Evolutionary conservation across 2,113 vertebrate species (phyloP).

Genomic region (Cynoglossus semilaevis): DNA sequence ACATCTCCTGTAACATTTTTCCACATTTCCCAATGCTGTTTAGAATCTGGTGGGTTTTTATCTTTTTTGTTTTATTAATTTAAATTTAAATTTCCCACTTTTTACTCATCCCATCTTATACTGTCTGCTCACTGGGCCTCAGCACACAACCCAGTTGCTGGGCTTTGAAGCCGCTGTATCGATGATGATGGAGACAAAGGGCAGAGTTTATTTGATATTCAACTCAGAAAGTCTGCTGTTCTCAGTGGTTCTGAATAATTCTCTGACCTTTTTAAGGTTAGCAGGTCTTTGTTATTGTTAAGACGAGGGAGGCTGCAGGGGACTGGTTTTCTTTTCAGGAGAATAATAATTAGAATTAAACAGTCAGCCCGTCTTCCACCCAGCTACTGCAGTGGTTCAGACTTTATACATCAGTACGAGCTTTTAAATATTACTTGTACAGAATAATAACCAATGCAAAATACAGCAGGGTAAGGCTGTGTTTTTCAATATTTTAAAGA

Average conservation of each 20-base stretch:
- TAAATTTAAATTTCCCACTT: slow-evolving; percentile 43
- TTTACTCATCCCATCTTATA: slow-evolving; percentile 51
- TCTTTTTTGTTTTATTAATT: slow-evolving; percentile 11
- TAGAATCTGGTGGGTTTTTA: slow-evolving; percentile 36
- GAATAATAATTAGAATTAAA: slow-evolving; percentile 26
- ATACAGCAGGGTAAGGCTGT: too few species aligned
- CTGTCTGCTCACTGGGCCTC: slow-evolving; percentile 31
- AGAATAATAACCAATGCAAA: too few species aligned
- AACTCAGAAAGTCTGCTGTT: slow-evolving; percentile 8
- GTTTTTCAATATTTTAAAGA: too few species aligned
- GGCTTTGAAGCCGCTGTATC: neutral
- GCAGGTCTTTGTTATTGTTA: neutral
- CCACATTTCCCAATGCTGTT: slow-evolving; percentile 53
- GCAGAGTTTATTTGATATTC: slow-evolving; percentile 25
- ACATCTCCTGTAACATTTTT: slow-evolving; percentile 60
- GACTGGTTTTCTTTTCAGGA: slow-evolving; percentile 8
- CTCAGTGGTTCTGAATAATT: slow-evolving; percentile 33
- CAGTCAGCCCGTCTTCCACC: neutral
- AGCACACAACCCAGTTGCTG: slow-evolving; percentile 3
- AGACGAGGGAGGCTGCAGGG: slow-evolving; percentile 25
- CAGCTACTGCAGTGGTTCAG: too few species aligned
- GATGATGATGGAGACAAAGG: neutral
- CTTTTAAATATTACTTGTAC: too few species aligned
- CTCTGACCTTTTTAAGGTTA: slow-evolving; percentile 31
- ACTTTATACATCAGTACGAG: too few species aligned